phyloP scores from a whole-genome alignment of 2,888 invertebrate genomes.

The Priocnemis perturbator region DNA sequence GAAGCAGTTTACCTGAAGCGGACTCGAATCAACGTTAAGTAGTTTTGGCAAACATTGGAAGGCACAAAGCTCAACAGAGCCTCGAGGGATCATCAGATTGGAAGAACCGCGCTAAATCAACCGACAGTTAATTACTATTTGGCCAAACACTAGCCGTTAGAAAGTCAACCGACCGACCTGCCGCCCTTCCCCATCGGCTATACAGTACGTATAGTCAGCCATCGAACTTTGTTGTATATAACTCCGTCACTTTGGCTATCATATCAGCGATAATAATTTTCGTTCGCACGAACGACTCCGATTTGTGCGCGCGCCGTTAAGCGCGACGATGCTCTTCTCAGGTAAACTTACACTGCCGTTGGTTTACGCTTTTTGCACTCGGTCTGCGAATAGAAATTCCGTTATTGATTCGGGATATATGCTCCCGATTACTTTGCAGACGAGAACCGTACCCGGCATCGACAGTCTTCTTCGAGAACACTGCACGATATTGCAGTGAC shows the following conservation, averaged over 20 bases:
- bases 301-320: neutral
- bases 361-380: neutral
- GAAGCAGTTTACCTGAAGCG: too few species aligned
- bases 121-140: constrained; percentile 38
- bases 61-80: too few species aligned
- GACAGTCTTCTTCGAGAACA: constrained; percentile 65
- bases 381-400: neutral
- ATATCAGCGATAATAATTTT: neutral
- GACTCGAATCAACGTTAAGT: too few species aligned
- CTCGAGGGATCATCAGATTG: too few species aligned
- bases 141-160: constrained; percentile 4
- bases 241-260: neutral
- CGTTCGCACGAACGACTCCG: neutral
- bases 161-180: neutral
- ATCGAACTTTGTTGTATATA: neutral
- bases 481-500: constrained; percentile 65
- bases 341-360: neutral
- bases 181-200: too few species aligned
- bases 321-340: neutral
- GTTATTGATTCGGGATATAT: constrained; percentile 9
- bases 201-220: too few species aligned
- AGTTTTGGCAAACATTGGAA: too few species aligned
- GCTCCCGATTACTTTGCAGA: constrained; percentile 21
- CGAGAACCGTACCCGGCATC: constrained; percentile 49
- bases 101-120: constrained; percentile 20